Evolutionary conservation across 2,888 invertebrate genomes (phyloP).

Genomic region (Orthosia incerta): DNA sequence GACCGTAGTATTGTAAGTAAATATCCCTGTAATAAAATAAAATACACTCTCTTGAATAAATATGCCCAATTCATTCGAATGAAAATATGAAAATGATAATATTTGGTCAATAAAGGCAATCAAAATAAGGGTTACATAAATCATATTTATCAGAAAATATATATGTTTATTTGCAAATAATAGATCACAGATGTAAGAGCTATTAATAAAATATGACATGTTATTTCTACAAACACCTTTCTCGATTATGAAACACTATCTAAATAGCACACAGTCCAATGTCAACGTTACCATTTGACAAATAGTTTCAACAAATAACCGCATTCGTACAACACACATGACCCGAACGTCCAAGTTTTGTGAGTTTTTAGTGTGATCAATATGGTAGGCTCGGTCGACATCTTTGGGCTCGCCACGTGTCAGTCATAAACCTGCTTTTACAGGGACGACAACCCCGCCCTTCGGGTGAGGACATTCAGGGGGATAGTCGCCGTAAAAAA

Average conservation of each 20-base stretch:
- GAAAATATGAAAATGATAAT: constrained; percentile 14
- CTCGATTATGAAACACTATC: background rate
- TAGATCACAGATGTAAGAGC: background rate
- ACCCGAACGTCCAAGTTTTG: constrained; percentile 47
- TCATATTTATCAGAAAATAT: constrained; percentile 8
- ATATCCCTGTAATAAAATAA: constrained; percentile 25
- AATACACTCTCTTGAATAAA: constrained; percentile 35
- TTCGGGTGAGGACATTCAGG: constrained; percentile 72
- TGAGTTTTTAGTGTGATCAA: constrained; percentile 74
- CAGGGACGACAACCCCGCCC: constrained; percentile 79
- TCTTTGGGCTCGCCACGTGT: constrained; percentile 84
- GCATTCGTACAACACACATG: background rate
- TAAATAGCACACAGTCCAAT: background rate
- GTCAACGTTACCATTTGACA: background rate
- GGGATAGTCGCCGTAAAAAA: constrained; percentile 79
- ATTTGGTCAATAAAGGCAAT: constrained; percentile 25
- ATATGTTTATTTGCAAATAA: background rate
- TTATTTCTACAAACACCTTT: background rate
- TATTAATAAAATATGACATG: background rate
- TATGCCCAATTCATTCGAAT: constrained; percentile 12
- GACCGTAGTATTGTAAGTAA: constrained; percentile 23
- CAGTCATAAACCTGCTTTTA: constrained; percentile 88
- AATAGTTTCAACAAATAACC: constrained; percentile 2
- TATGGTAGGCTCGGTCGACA: constrained; percentile 73
- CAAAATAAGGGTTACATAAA: constrained; percentile 18